A percentile compares a stretch with the other conserved stretches of the same genome.
phyloP scores from a whole-genome alignment of 2,888 invertebrate genomes.

The Philhelius pedissequus region DNA sequence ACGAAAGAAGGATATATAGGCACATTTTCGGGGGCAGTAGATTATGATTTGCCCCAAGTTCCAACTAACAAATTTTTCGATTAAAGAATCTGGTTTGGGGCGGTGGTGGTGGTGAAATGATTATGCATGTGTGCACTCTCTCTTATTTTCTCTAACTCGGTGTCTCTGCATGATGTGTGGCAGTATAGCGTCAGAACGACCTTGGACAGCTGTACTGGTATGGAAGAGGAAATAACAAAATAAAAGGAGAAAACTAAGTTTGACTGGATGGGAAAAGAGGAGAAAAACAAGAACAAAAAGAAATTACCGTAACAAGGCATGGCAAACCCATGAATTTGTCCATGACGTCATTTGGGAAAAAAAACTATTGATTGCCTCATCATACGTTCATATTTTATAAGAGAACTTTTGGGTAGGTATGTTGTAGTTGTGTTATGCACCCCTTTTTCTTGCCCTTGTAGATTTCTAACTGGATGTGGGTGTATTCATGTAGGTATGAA shows the following conservation, averaged over 20 bases:
- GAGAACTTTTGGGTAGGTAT: background rate
- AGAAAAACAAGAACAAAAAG: background rate
- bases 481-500: background rate
- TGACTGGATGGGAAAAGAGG: background rate
- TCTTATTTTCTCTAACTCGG: background rate
- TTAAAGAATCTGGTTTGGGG: background rate
- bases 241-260: background rate
- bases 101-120: background rate
- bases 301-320: conserved; percentile 6
- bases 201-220: conserved; percentile 29
- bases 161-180: background rate
- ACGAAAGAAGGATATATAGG: conserved; percentile 14
- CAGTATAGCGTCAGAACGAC: conserved; percentile 46
- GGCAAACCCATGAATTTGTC: conserved; percentile 13
- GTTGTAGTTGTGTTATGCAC: background rate
- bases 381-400: conserved; percentile 19
- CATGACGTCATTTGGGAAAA: conserved; percentile 57
- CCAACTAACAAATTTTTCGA: background rate
- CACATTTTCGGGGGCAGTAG: conserved; percentile 13
- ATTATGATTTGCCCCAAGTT: conserved; percentile 14
- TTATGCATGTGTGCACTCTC: conserved; percentile 6
- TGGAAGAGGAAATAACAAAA: conserved; percentile 5
- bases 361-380: conserved; percentile 59
- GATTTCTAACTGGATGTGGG: background rate
- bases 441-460: conserved; percentile 11